Percentiles rank a stretch among this genome's conserved stretches.
phyloP scores from a whole-genome alignment of 2,113 vertebrate genomes.

The Istiophorus platypterus region DNA sequence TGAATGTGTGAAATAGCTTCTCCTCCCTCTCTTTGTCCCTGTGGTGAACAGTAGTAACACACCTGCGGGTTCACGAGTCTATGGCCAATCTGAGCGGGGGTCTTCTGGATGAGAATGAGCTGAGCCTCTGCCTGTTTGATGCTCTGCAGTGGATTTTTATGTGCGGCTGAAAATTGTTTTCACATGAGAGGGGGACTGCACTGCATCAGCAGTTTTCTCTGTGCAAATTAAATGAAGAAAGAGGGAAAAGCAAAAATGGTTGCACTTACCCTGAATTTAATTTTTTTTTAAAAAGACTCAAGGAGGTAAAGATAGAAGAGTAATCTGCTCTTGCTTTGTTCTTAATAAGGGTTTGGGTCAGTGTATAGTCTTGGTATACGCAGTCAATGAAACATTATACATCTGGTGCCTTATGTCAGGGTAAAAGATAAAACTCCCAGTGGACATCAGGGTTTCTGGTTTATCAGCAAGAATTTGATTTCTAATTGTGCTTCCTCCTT shows the following conservation, averaged over 20 bases:
- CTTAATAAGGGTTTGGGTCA: conserved; percentile 8
- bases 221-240: conserved; percentile 79
- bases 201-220: conserved; percentile 77
- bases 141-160: conserved; percentile 60
- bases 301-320: conserved; percentile 56
- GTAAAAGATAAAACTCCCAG: conserved; percentile 47
- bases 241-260: conserved; percentile 33
- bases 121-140: conserved; percentile 53
- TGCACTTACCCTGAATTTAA: conserved; percentile 67
- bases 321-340: conserved; percentile 62
- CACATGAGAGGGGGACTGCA: conserved; percentile 81
- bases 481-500: conserved; percentile 26
- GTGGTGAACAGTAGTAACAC: background rate
- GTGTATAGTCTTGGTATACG: conserved; percentile 42
- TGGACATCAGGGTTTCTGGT: conserved; percentile 21
- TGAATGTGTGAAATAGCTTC: conserved; percentile 4
- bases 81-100: background rate
- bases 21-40: conserved; percentile 5
- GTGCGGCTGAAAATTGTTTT: conserved; percentile 83
- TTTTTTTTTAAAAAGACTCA: conserved; percentile 51
- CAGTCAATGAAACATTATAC: conserved; percentile 47
- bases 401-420: conserved; percentile 67
- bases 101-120: conserved; percentile 56
- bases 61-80: conserved; percentile 6
- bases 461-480: conserved; percentile 17